A percentile compares a stretch with the other conserved stretches of the same genome.
These are phyloP conservation scores for Callipepla californica DNA, from an alignment of 2,113 vertebrate genomes.

Conservation along the genomic window DNA sequence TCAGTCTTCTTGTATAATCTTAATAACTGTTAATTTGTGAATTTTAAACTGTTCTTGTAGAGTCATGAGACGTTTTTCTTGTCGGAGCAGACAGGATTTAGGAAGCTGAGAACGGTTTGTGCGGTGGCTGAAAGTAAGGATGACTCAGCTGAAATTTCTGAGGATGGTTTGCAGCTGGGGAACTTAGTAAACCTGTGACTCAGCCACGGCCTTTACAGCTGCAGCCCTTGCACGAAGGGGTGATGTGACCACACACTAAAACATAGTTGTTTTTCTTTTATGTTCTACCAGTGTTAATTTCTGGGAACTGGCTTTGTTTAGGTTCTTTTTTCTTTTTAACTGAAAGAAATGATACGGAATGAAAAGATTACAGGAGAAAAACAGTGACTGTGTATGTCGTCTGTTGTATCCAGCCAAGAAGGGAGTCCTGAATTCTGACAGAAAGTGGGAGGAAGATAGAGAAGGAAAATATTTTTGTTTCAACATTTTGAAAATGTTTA, in stretches of 20 bases:
- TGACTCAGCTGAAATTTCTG: conserved; percentile 60
- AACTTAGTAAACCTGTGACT: background rate
- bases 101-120: background rate
- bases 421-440: background rate
- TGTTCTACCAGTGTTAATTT: background rate
- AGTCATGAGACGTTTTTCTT: conserved; percentile 26
- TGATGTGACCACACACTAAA: background rate
- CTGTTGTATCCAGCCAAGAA: background rate
- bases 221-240: rapidly evolving
- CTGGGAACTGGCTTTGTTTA: background rate
- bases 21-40: background rate
- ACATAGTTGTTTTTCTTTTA: background rate
- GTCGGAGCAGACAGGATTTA: background rate
- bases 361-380: background rate
- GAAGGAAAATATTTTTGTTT: background rate
- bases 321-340: background rate
- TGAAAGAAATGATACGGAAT: rapidly evolving
- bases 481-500: background rate
- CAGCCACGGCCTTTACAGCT: background rate
- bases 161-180: background rate
- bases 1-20: background rate
- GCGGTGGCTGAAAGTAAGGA: conserved; percentile 18
- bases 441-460: background rate
- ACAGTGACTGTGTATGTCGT: background rate
- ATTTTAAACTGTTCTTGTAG: conserved; percentile 3